Evolutionary conservation across 2,888 invertebrate species (phyloP).

Genomic region (Thelaira solivaga): DNA sequence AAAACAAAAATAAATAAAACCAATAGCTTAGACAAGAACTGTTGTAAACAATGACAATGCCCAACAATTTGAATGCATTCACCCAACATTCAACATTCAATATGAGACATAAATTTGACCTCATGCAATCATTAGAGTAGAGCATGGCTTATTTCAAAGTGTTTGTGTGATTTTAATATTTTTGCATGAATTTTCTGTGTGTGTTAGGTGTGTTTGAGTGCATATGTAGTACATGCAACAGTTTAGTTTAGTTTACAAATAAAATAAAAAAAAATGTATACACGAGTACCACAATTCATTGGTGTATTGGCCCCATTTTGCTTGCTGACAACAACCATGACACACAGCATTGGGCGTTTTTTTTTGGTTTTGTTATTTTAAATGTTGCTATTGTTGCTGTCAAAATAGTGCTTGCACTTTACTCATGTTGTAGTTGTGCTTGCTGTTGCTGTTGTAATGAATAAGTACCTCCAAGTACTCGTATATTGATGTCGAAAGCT

Average conservation of each 20-base stretch:
- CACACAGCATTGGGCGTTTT: slow-evolving; percentile 52
- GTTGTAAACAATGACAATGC: slow-evolving; percentile 38
- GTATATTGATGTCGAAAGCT: slow-evolving; percentile 24
- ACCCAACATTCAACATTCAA: slow-evolving; percentile 46
- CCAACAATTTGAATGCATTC: slow-evolving; percentile 50
- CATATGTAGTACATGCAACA: slow-evolving; percentile 24
- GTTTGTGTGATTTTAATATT: neutral
- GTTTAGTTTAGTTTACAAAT: neutral
- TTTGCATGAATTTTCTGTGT: neutral
- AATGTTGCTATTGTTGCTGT: neutral
- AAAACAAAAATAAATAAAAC: neutral
- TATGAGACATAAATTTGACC: slow-evolving; percentile 59
- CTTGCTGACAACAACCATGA: slow-evolving; percentile 56
- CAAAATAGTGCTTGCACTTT: neutral
- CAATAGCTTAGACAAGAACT: slow-evolving; percentile 1
- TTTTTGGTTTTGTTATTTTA: neutral
- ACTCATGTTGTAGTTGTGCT: neutral
- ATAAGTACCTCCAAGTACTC: slow-evolving; percentile 20
- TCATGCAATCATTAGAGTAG: slow-evolving; percentile 47
- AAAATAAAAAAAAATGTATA: slow-evolving; percentile 29
- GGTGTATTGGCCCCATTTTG: slow-evolving; percentile 47
- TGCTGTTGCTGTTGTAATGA: slow-evolving; percentile 25
- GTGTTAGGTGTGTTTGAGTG: too few species aligned
- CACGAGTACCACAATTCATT: slow-evolving; percentile 18
- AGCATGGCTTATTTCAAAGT: neutral